Evolutionary conservation across 2,888 invertebrate genomes (phyloP), one percentile per base, ranked within the genome.

Genomic region (Alentia gelatinosa): DNA sequence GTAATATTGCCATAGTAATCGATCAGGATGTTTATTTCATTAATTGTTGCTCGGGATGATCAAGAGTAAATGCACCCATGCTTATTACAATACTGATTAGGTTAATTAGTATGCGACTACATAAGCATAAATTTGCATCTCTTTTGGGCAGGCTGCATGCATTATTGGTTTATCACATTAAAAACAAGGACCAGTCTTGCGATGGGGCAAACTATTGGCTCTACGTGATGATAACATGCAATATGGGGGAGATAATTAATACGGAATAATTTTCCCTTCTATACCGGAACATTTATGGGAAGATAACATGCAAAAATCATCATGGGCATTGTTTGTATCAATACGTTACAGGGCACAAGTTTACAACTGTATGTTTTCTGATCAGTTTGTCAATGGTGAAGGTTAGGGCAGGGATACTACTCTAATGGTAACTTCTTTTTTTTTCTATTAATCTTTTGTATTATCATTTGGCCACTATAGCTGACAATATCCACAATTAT

Each of bases 401-500:
- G 56, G n/a, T 56, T 56, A 1, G 56, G 12, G n/a, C n/a, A 9
- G 56, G 56, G 56, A n/a, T 12, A n/a, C 19, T 56, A 42, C 56
- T 3, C n/a, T 19, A n/a, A 3, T 19, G 56, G 3, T 56, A n/a
- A n/a, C n/a, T n/a, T n/a, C n/a, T n/a, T n/a, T n/a, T n/a, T n/a
- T n/a, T n/a, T n/a, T n/a, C n/a, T 47, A 30, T 68, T 30, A 30
- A 68, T 68, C 1, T 56, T 56, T 56, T 56, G 56, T 56, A 26
- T 12, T 68, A 30, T 68, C 26, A 68, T 68, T 68, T 26, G 68
- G 68, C 37, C 39, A 79, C 79, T 26, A 74, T 33, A 35, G 39
- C 37, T 79, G 63, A 79, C 79, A 37, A 79, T 79, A 79, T 79
- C n/a, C 37, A 79, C 37, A 79, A 79, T 79, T 39, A 79, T 23